Base-by-base conservation (phyloP, 2,113 vertebrate species). In the Poeciliopsis prolifica region DNA sequence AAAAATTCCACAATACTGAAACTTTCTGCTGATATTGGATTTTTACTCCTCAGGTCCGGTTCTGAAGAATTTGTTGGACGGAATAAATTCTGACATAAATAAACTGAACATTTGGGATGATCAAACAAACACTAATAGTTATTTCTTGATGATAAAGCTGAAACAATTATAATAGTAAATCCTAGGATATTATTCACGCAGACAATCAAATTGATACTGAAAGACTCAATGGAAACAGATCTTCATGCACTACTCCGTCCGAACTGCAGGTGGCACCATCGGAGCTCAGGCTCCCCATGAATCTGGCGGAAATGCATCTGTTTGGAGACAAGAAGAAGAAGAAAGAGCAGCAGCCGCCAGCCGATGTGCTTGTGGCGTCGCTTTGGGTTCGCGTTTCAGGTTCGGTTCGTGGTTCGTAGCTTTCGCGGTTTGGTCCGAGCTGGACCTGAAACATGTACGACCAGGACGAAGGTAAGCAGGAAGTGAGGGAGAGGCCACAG, bases 401-500 rank as follows among this genome's bases (percentile, higher is more conserved):
- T 58, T 58, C 51, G 22, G 51, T 58, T 58, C 51, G 9, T 22
- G 51, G 24, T 48, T 58, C 8, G 1, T 5, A 58, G 51, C 24
- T 24, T n/a, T 22, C 22, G 24, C 6, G 51, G 5, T 17, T 58
- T 58, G n/a, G 8, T 24, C 51, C n/a, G 51, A 58, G 9, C 11
- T 26, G 29, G 31, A 65, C 29, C 1, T 51, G 19, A 66, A 84
- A 26, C n/a, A n/a, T n/a, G 94, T 95, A 94, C 83, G 94, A 95
- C n/a, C 94, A 93, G 86, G 94, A 95, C 48, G 94, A 95, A 91
- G 94, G 94, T 95, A 44, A 87, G 40, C 14, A 42, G 40, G 40
- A 42, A 42, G 40, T 42, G 0, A 5, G 1, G 29, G 14, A 30
- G 7, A 6, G 9, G 15, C n/a, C 1, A 15, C 24, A 0, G 26